phyloP scores from a whole-genome alignment of 2,888 invertebrate genomes.

The Argynnis bischoffii region DNA sequence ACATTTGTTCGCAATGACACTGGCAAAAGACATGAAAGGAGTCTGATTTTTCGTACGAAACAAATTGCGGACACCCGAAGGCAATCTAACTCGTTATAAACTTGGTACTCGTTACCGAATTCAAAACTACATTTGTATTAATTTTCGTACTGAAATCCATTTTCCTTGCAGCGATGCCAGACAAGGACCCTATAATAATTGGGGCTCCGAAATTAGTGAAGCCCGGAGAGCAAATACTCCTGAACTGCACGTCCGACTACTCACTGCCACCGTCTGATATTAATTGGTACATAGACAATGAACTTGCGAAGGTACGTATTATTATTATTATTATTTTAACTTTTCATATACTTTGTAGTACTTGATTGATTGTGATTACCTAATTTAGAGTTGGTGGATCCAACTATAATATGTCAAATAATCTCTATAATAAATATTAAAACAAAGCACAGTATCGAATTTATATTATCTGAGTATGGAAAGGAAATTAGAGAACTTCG shows the following conservation, averaged over 20 bases:
- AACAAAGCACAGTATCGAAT: too few species aligned
- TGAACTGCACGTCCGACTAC: slow-evolving; percentile 75
- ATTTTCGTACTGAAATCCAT: slow-evolving; percentile 55
- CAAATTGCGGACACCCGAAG: slow-evolving; percentile 33
- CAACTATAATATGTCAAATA: too few species aligned
- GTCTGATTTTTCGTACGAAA: not conserved
- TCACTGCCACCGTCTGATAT: slow-evolving; percentile 75
- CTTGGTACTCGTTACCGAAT: slow-evolving; percentile 10
- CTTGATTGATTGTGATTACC: too few species aligned
- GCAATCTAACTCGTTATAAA: slow-evolving; percentile 10
- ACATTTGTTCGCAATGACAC: too few species aligned
- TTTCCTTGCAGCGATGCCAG: slow-evolving; percentile 71
- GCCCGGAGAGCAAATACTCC: slow-evolving; percentile 72
- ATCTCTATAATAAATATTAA: too few species aligned
- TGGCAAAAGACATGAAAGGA: not conserved
- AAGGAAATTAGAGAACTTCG: too few species aligned
- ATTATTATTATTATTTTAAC: too few species aligned
- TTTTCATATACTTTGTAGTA: too few species aligned
- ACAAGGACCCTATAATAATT: slow-evolving; percentile 68
- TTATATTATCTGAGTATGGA: too few species aligned
- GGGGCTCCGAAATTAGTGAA: slow-evolving; percentile 72
- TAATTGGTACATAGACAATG: slow-evolving; percentile 77
- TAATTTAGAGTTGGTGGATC: too few species aligned
- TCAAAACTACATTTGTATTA: slow-evolving; percentile 4
- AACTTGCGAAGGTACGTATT: slow-evolving; percentile 67